Base-by-base conservation (phyloP, 2,797 vertebrate genomes). In the Smutsia gigantea region DNA sequence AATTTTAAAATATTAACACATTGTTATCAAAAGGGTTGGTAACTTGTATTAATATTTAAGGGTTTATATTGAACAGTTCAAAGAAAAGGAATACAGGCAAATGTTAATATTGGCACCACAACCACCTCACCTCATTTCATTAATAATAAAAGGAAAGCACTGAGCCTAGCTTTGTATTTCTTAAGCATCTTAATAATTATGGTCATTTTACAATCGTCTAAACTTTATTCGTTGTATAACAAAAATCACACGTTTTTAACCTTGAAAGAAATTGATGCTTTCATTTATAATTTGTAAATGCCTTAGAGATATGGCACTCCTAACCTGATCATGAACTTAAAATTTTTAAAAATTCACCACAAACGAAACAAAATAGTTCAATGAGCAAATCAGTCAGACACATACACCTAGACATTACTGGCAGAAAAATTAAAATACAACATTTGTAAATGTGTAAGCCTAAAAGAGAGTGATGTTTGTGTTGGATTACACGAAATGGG, bases 61-160 rank as follows among this genome's bases (percentile, higher is more conserved):
- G 0, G 53, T 53, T 94, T 95, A 19, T 75, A 86, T 89, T 95
- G 74, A 93, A 49, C 19, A 37, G 2, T 75, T 75, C 15, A 51
- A 95, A 93, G 51, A 78, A 37, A 93, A 82, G 27, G 92, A 90
- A 21, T 82, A 31, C 37, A 42, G 7, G 27, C 75, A 81, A 69
- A 79, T 64, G 17, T 93, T 92, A 79, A 83, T 71, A 49, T 23
- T 59, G n/a, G 15, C 7, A 75, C 7, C 9, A 25, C 57, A 94
- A 59, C 17, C 46, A 4, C 23, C n/a, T 88, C 4, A 55, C 5
- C 1, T 46, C 11, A 15, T 72, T 57, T 25, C 25, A 15, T 64
- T 87, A 31, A 53, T 78, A 64, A 71, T 51, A 42, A 83, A 90
- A 87, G n/a, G n/a, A 81, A 84, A 92, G 23, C 31, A 75, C 18